Evolutionary conservation across 1,140 invertebrate genomes (phyloP), one percentile per base, ranked within the genome.

Genomic region (Bradynema listronoti): DNA sequence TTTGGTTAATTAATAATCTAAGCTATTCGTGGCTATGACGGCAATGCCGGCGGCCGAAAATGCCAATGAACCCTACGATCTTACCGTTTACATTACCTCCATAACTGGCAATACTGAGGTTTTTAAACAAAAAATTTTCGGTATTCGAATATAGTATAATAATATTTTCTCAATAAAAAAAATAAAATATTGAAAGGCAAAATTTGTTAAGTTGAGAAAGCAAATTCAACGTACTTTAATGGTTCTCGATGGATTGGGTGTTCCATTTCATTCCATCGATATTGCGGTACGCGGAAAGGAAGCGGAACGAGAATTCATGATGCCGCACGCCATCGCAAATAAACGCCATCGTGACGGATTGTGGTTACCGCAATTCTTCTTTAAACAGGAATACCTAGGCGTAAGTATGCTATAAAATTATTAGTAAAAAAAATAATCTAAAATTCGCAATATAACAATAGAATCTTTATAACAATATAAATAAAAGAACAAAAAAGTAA

Each of bases 71-170:
- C 36, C 36, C 54, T 33, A 60, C 14, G 61, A 63, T 27, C 46
- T 65, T 7, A 65, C 66, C 39, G 63, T 65, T 22, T 65, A 65
- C 45, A 59, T 67, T 41, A 34, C 63, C 24, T 65, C 63, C 9
- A 62, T 65, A 29, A 65, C 63, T 16, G 63, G 58, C 9, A 65
- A 65, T 50, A 34, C 63, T n/a, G 63, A 65, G 14, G 63, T 65
- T 4, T n/a, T 19, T 34, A 56, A 3, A 51, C 65, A 56, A 3
- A 49, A 63, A 3, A 7, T 24, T 19, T 53, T 16, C 42, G 7
- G 43, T 24, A 56, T 2, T 29, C 1, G 5, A 6, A 39, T 29
- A 29, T 43, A 36, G 53, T 24, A 7, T 5, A 9, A 6, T 55
- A 25, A 53, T 56, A 24, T 7, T 4, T 19, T 58, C 43, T 55